Evolutionary conservation across 2,888 invertebrate species (phyloP), one percentile per base, ranked within the genome.

Genomic region (Ptychoptera albimana): DNA sequence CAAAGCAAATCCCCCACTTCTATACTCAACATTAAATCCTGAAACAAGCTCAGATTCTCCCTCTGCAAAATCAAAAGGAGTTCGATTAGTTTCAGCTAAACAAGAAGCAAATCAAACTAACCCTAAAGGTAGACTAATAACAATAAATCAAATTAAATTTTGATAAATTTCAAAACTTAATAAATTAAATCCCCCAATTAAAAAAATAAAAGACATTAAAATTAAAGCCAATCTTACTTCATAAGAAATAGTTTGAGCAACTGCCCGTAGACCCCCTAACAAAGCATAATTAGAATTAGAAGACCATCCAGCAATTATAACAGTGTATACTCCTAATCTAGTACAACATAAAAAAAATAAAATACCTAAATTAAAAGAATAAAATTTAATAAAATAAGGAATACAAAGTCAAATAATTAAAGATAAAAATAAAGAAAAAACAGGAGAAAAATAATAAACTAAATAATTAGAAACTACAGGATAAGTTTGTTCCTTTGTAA

Each of bases 161-260:
- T 32, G 32, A 32, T 32, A 32, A 72, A 76, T 77, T 66, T 75
- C 78, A 12, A 32, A 32, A 32, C 9, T 9, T 3, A 32, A 4
- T 7, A 32, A 77, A 0, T 56, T 71, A 66, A 71, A 74, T 44
- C 66, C 61, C 40, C 68, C 67, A 65, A 73, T 63, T 61, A 77
- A 60, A 63, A 77, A 57, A 58, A 77, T 57, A 60, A 72, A 67
- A 47, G 68, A 71, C 57, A 77, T 59, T 60, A 81, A 67, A 69
- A 80, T 71, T 57, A 81, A 70, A 57, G 71, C 61, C 57, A 82
- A 71, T 12, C 75, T 77, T 34, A 82, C 77, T 62, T 82, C 81
- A 74, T 82, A 82, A 57, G 80, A 82, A 74, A 82, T 77, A 46
- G 75, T 78, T 63, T 82, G 81, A 61, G 79, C 77, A 1, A 81